These are phyloP conservation scores for Prosopocoilus inquinatus DNA, from an alignment of 2,888 invertebrate genomes.

Conservation along the genomic window DNA sequence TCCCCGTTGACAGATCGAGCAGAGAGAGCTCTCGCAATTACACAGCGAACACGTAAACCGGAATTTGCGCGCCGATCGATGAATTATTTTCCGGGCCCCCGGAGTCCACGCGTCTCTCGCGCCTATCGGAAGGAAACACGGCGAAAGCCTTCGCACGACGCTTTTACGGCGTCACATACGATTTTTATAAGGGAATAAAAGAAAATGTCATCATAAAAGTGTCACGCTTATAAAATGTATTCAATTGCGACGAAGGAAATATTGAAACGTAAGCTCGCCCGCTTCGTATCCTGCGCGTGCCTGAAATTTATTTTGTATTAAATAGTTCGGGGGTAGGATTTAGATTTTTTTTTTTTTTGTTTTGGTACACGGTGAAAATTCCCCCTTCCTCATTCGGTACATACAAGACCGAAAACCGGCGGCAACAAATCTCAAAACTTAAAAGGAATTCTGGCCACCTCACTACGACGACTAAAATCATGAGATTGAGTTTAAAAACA, in stretches of 20 bases:
- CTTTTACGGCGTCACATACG: neutral
- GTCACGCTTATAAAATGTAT: slow-evolving; percentile 12
- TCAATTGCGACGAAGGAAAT: slow-evolving; percentile 9
- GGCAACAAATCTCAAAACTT: no score
- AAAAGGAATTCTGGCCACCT: no score
- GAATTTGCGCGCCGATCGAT: no score
- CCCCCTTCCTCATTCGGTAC: no score
- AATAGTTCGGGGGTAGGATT: no score
- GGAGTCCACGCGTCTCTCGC: slow-evolving; percentile 9
- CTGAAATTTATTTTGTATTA: no score
- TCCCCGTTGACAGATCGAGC: slow-evolving; percentile 24
- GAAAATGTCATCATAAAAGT: slow-evolving; percentile 16
- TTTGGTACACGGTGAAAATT: no score
- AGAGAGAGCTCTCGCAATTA: slow-evolving; percentile 20
- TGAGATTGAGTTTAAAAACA: no score
- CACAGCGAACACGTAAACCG: slow-evolving; percentile 19
- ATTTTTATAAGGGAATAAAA: slow-evolving; percentile 6
- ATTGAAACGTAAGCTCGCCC: slow-evolving; percentile 10
- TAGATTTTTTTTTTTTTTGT: no score
- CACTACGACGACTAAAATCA: no score
- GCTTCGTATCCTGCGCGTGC: no score
- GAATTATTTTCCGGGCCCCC: neutral
- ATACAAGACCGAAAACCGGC: no score
- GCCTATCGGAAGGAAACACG: slow-evolving; percentile 6
- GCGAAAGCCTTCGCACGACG: neutral